Evolutionary conservation across 2,797 vertebrate genomes (phyloP), one percentile per base, ranked within the genome.

Genomic region (Xerus rutilus): DNA sequence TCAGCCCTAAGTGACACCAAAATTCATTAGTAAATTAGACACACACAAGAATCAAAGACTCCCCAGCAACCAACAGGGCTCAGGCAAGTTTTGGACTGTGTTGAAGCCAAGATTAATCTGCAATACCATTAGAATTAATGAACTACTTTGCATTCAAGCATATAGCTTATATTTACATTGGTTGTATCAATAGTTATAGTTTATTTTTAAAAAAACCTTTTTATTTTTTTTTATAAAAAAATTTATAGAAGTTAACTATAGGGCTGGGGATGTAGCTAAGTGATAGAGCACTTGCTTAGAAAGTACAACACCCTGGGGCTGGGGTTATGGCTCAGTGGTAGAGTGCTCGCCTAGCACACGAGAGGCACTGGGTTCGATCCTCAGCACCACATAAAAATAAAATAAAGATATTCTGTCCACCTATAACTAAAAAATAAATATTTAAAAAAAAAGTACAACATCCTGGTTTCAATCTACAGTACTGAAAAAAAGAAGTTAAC

Each of bases 1-100:
- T 94, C 96, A 96, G 93, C 94, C 93, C 96, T 57, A 96, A 93
- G 94, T 94, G 96, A 97, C 95, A 97, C 93, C 93, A 91, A 96
- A 94, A 62, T 95, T 98, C 97, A 97, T 98, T 97, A 97, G 96
- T 97, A 97, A 97, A 97, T 97, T 96, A 96, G 86, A 97, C 96
- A 97, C 96, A 98, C 81, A 85, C 86, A 86, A 97, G 96, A 94
- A 97, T 93, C 96, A 95, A 92, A 97, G 77, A 87, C 94, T 93
- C 94, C 94, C 93, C 96, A 96, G 96, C 93, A 94, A 96, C 96
- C 95, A 95, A 72, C 39, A 45, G 86, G 88, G 77, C 91, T 97
- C 39, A 69, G 35, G 95, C 96, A 96, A 97, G 95, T 96, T 96
- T 95, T 85, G 87, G 91, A 89, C 92, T 78, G 30, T 32, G 9